Conservation (phyloP, 1,140 invertebrate species). For the Caenorhabditis briggsae region DNA sequence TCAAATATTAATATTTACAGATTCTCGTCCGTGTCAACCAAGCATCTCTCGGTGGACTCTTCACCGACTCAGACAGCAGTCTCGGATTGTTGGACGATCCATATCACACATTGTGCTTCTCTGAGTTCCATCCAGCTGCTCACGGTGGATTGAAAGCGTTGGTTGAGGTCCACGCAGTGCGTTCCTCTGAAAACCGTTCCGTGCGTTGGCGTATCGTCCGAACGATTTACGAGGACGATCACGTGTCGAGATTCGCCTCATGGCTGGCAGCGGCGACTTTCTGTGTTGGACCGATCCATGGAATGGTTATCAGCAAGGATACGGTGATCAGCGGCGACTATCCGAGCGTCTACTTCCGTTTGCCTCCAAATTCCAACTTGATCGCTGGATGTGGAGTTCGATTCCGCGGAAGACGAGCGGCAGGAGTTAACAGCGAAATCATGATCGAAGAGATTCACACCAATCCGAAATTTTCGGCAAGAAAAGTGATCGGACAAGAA, state of each 20-base stretch:
- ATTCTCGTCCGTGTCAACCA: background rate
- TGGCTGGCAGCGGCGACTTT: background rate
- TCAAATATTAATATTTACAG: background rate
- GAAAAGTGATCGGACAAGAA: background rate
- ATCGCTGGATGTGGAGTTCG: background rate
- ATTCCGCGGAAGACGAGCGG: background rate
- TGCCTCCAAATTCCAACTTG: background rate
- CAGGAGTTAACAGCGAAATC: background rate
- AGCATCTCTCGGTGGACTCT: background rate
- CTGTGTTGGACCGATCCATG: background rate
- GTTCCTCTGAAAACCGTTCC: background rate
- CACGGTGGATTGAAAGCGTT: background rate
- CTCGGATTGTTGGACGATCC: conserved; percentile 29
- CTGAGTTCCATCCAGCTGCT: conserved; percentile 15
- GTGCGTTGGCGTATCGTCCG: conserved; percentile 12
- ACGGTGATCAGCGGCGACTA: background rate
- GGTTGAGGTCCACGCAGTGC: conserved; percentile 12
- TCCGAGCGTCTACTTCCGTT: conserved; percentile 19
- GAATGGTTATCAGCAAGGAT: conserved; percentile 5
- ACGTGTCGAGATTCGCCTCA: background rate
- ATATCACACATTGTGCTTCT: background rate
- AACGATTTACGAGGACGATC: background rate
- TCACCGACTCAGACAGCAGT: background rate
- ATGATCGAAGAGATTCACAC: background rate
- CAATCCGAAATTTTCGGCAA: background rate